A percentile compares a stretch with the other conserved stretches of the same genome.
Conservation (phyloP, 2,888 invertebrate genomes). For the Alsophila aescularia region DNA sequence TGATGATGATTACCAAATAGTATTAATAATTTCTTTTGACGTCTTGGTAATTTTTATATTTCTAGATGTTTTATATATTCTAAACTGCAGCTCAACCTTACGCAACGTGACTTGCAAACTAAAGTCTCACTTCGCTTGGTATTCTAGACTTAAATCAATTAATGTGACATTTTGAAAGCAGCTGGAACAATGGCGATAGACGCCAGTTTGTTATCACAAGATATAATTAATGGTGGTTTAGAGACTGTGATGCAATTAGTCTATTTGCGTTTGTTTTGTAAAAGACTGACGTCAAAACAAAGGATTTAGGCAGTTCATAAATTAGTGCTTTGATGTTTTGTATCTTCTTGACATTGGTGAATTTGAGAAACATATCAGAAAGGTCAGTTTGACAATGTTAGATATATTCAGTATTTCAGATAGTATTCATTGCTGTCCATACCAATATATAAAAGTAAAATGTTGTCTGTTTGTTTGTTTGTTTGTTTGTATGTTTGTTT, state of each 20-base stretch:
- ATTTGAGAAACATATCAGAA: not conserved
- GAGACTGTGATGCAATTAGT: slow-evolving; percentile 49
- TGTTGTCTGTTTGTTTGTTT: too few relatives aligned
- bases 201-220: slow-evolving; percentile 53
- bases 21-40: too few relatives aligned
- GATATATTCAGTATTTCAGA: too few relatives aligned
- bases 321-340: slow-evolving; percentile 4
- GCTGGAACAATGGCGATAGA: slow-evolving; percentile 53
- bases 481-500: too few relatives aligned
- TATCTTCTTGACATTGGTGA: not conserved
- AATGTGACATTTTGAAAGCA: slow-evolving; percentile 52
- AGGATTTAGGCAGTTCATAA: slow-evolving; percentile 9
- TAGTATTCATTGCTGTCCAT: too few relatives aligned
- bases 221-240: slow-evolving; percentile 56
- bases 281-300: slow-evolving; percentile 6
- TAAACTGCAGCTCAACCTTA: not conserved
- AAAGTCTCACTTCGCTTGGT: not conserved
- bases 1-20: too few relatives aligned
- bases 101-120: slow-evolving; percentile 8
- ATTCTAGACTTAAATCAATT: slow-evolving; percentile 49
- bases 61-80: not conserved
- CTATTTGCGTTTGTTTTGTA: slow-evolving; percentile 30
- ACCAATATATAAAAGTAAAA: too few relatives aligned
- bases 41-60: too few relatives aligned
- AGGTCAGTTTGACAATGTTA: too few relatives aligned